A percentile compares a stretch with the other conserved stretches of the same genome.
phyloP scores from a whole-genome alignment of 2,888 invertebrate species.

The Platycheirus albimanus region DNA sequence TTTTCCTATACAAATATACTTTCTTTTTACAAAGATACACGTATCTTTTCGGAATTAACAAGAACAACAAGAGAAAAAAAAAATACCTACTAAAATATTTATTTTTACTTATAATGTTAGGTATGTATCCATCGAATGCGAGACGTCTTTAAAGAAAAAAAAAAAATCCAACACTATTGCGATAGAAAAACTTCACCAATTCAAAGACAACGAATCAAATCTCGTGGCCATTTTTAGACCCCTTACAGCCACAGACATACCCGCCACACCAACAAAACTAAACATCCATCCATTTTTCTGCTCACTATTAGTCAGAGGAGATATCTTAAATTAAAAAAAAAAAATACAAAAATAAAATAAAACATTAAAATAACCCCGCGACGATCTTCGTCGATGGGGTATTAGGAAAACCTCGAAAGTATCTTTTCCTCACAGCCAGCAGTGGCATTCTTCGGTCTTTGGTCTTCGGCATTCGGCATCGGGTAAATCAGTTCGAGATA shows the following conservation, averaged over 20 bases:
- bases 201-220: slow-evolving; percentile 74
- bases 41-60: slow-evolving; percentile 73
- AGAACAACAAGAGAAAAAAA: slow-evolving; percentile 70
- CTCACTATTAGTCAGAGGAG: slow-evolving; percentile 70
- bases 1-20: slow-evolving; percentile 27
- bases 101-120: slow-evolving; percentile 77
- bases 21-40: slow-evolving; percentile 3
- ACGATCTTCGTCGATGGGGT: slow-evolving; percentile 68
- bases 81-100: slow-evolving; percentile 72
- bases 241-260: slow-evolving; percentile 66
- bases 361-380: slow-evolving; percentile 46
- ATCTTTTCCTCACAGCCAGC: slow-evolving; percentile 68
- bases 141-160: slow-evolving; percentile 63
- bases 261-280: slow-evolving; percentile 19
- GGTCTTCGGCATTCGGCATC: slow-evolving; percentile 67
- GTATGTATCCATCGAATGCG: slow-evolving; percentile 76
- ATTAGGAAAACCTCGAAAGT: slow-evolving; percentile 71
- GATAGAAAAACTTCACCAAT: slow-evolving; percentile 68
- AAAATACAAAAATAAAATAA: slow-evolving; percentile 30
- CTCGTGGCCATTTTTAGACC: slow-evolving; percentile 77
- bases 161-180: slow-evolving; percentile 39
- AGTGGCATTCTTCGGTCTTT: slow-evolving; percentile 69
- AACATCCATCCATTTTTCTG: slow-evolving; percentile 52
- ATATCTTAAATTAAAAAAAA: slow-evolving; percentile 36
- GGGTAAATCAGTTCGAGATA: slow-evolving; percentile 66